These are phyloP conservation scores for Plecturocebus donacophilus DNA, from an alignment of 2,113 vertebrate genomes.

Conservation along the genomic window DNA sequence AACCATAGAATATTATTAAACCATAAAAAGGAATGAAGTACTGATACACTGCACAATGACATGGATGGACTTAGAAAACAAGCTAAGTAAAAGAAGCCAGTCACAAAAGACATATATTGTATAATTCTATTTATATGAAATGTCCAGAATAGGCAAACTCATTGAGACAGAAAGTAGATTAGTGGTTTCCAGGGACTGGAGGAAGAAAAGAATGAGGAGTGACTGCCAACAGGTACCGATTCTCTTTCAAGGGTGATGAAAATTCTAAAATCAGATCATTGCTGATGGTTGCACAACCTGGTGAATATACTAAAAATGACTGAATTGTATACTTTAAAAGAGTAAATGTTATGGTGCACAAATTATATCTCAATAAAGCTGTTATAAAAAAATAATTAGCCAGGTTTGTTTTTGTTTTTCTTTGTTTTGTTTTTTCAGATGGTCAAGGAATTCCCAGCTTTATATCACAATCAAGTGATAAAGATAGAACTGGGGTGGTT, in stretches of 20 bases:
- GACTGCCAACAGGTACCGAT: background rate
- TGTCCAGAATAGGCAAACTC: background rate
- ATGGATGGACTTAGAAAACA: background rate
- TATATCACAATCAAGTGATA: slow-evolving; percentile 41
- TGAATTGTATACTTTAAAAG: background rate
- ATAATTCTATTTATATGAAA: background rate
- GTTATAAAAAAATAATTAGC: slow-evolving; percentile 17
- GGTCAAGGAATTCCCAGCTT: slow-evolving; percentile 17
- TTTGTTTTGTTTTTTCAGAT: slow-evolving; percentile 23
- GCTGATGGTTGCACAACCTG: background rate
- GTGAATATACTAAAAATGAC: background rate
- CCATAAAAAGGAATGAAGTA: background rate
- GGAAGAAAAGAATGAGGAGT: background rate
- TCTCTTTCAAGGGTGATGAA: background rate
- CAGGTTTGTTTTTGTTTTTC: background rate
- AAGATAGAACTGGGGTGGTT: slow-evolving; percentile 9
- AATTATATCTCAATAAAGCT: slow-evolving; percentile 36
- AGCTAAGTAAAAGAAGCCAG: background rate
- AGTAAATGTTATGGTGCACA: background rate
- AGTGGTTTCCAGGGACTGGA: background rate
- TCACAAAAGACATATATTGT: background rate
- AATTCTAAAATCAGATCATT: slow-evolving; percentile 30
- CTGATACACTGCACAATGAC: background rate
- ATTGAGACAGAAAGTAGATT: background rate
- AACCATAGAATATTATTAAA: background rate